phyloP scores from a whole-genome alignment of 2,888 invertebrate genomes.

The Andrena camellia region DNA sequence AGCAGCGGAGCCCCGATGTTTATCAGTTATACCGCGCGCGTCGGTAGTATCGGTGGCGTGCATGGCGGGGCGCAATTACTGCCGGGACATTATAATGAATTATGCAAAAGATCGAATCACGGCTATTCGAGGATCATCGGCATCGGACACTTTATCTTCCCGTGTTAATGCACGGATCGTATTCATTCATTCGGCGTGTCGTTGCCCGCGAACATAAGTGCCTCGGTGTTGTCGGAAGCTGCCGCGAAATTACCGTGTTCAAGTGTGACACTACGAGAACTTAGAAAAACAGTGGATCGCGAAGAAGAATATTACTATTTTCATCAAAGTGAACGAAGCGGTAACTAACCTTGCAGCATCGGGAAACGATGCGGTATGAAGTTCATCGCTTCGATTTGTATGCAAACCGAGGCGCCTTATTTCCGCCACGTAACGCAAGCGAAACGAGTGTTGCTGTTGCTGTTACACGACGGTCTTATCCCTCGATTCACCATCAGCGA shows the following conservation, averaged over 20 bases:
- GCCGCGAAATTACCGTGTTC: neutral
- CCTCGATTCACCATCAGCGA: neutral
- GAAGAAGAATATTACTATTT: neutral
- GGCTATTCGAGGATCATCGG: conserved; percentile 28
- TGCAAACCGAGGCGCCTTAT: neutral
- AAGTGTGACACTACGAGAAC: conserved; percentile 8
- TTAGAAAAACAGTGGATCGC: neutral
- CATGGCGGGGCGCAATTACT: conserved; percentile 46
- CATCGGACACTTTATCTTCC: conserved; percentile 1
- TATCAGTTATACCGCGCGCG: conserved; percentile 27
- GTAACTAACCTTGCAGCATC: conserved; percentile 1
- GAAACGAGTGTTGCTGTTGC: conserved; percentile 7
- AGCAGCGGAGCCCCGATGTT: conserved; percentile 17
- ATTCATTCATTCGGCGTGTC: conserved; percentile 10
- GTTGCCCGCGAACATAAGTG: neutral
- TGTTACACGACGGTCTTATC: neutral
- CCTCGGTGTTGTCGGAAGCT: conserved; percentile 11
- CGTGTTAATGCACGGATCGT: conserved; percentile 1
- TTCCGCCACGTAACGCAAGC: neutral
- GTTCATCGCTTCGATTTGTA: conserved; percentile 22
- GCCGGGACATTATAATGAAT: conserved; percentile 49
- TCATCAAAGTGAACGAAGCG: conserved; percentile 9
- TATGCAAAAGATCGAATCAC: conserved; percentile 47
- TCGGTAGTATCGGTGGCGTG: conserved; percentile 35
- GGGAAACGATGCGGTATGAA: conserved; percentile 3